phyloP scores from a whole-genome alignment of 2,797 vertebrate genomes.

The Glyptemys insculpta region DNA sequence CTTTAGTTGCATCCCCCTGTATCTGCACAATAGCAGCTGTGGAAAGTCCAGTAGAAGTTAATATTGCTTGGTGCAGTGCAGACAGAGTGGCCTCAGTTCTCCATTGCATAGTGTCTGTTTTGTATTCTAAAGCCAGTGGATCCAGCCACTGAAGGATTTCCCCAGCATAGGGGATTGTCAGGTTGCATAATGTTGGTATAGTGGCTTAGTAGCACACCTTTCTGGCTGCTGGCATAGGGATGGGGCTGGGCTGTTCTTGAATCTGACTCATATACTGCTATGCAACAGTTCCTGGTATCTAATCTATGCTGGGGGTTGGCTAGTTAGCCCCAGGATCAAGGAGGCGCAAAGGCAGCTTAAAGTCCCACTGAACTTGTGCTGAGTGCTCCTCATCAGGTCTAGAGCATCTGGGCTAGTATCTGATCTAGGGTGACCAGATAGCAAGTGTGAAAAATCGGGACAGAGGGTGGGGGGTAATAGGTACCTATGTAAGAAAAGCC shows the following conservation, averaged over 20 bases:
- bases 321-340: background rate
- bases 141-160: background rate
- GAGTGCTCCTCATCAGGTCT: background rate
- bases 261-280: background rate
- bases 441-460: no score
- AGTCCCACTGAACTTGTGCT: rapidly evolving
- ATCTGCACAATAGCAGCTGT: background rate
- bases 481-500: no score
- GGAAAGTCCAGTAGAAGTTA: background rate
- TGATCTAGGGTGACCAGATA: background rate
- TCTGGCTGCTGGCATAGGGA: background rate
- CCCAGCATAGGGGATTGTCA: background rate
- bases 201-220: no score
- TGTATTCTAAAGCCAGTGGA: background rate
- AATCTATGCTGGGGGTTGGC: background rate
- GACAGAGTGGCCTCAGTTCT: background rate
- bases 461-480: no score
- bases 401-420: background rate
- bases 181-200: background rate
- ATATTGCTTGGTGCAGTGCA: background rate
- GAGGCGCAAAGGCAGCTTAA: rapidly evolving
- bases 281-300: background rate
- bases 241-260: background rate
- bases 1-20: background rate
- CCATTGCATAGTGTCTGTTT: background rate